These are phyloP conservation scores for Myrmophylax atrothorax DNA, from an alignment of 2,113 vertebrate species.

Conservation along the genomic window DNA sequence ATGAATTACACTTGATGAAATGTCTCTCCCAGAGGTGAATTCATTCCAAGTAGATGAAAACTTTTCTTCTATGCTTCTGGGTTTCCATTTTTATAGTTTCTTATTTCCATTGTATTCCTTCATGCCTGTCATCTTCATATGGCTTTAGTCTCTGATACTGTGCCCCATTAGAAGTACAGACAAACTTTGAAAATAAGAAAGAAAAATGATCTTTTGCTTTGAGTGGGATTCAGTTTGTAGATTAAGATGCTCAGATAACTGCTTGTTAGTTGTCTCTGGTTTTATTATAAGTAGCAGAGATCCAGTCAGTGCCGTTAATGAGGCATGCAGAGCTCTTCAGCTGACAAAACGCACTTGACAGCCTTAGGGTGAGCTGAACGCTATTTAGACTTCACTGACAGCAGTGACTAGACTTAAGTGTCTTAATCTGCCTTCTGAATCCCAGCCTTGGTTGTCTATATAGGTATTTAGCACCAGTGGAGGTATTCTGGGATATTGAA, in stretches of 20 bases:
- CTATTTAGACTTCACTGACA: background rate
- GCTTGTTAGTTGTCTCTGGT: background rate
- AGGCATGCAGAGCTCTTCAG: background rate
- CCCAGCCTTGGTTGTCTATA: background rate
- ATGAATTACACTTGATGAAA: background rate
- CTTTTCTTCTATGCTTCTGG: background rate
- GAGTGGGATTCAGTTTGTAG: background rate
- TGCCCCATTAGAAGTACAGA: background rate
- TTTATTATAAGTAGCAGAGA: slow-evolving; percentile 28
- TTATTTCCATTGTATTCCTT: background rate
- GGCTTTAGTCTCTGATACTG: background rate
- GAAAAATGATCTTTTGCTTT: background rate
- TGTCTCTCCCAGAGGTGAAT: background rate
- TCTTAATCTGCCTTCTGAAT: slow-evolving; percentile 17
- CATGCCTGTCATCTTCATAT: background rate
- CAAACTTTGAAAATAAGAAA: background rate
- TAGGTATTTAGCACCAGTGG: background rate
- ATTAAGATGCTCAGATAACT: background rate
- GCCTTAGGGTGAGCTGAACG: background rate
- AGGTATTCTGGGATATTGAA: background rate
- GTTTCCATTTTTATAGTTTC: background rate
- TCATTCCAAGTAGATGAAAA: background rate
- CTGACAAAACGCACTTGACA: background rate
- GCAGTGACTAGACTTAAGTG: background rate
- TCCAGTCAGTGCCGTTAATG: background rate